phyloP scores from a whole-genome alignment of 2,113 vertebrate species.

The Rhombomys opimus region DNA sequence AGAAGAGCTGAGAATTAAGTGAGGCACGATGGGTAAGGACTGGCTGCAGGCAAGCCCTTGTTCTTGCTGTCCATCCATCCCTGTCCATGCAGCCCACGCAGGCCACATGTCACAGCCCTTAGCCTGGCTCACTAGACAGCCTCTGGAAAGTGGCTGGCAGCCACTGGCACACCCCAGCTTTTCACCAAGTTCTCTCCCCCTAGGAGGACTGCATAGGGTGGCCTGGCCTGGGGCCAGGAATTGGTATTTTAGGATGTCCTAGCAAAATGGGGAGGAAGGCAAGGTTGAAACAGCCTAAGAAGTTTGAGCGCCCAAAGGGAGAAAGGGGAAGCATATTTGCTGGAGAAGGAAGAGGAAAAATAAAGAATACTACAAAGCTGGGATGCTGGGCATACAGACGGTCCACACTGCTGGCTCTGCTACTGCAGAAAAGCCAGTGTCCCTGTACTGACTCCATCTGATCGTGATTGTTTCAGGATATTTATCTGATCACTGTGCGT shows the following conservation, averaged over 20 bases:
- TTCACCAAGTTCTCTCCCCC: too few relatives aligned
- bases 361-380: neutral
- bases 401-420: neutral
- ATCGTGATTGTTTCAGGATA: neutral
- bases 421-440: neutral
- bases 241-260: neutral
- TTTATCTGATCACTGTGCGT: too few relatives aligned
- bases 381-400: too few relatives aligned
- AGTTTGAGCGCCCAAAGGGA: neutral
- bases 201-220: neutral
- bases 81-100: accelerated
- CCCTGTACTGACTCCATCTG: neutral
- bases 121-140: neutral
- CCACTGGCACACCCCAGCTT: accelerated
- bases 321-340: neutral
- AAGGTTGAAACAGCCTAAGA: neutral
- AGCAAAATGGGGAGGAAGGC: neutral
- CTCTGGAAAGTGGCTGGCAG: accelerated
- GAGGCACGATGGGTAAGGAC: too few relatives aligned
- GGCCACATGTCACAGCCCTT: neutral
- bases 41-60: too few relatives aligned
- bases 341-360: neutral
- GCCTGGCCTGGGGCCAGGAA: neutral
- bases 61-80: neutral
- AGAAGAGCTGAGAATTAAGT: neutral